phyloP scores from a whole-genome alignment of 2,888 invertebrate species.

The Hypolimnas misippus region DNA sequence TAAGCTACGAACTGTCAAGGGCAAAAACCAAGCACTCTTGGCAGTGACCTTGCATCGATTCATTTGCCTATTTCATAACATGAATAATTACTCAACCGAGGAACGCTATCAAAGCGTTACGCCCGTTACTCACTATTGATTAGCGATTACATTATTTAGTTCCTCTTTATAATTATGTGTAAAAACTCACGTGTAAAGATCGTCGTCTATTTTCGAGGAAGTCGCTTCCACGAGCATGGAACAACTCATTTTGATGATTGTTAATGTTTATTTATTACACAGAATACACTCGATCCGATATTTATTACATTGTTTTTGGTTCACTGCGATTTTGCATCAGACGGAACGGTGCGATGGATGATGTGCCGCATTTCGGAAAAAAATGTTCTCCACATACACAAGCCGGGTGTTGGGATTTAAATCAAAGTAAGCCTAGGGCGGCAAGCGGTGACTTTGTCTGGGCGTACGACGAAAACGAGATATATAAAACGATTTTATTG shows the following conservation, averaged over 20 bases:
- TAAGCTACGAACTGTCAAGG: conserved; percentile 16
- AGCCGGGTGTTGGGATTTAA: conserved; percentile 54
- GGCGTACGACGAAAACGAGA: conserved; percentile 26
- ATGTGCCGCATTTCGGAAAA: conserved; percentile 28
- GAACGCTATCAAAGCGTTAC: conserved; percentile 21
- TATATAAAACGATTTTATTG: background rate
- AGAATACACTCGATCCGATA: background rate
- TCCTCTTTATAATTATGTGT: no score
- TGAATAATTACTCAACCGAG: conserved; percentile 16
- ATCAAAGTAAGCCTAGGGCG: conserved; percentile 50
- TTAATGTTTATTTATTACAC: background rate
- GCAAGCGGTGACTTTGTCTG: conserved; percentile 39
- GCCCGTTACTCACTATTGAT: conserved; percentile 32
- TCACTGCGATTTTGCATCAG: conserved; percentile 5
- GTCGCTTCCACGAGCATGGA: conserved; percentile 65
- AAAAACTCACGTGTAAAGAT: conserved; percentile 69
- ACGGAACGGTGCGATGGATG: background rate
- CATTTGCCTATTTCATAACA: conserved; percentile 16
- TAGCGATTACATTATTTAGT: background rate
- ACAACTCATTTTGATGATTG: conserved; percentile 53
- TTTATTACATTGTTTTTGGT: conserved; percentile 2
- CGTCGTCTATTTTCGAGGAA: conserved; percentile 63
- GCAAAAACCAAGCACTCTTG: conserved; percentile 17
- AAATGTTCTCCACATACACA: conserved; percentile 43
- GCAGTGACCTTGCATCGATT: conserved; percentile 32